Percentiles rank a stretch among this genome's conserved stretches.
Conservation (phyloP, 2,113 vertebrate species). For the Zapus hudsonius region DNA sequence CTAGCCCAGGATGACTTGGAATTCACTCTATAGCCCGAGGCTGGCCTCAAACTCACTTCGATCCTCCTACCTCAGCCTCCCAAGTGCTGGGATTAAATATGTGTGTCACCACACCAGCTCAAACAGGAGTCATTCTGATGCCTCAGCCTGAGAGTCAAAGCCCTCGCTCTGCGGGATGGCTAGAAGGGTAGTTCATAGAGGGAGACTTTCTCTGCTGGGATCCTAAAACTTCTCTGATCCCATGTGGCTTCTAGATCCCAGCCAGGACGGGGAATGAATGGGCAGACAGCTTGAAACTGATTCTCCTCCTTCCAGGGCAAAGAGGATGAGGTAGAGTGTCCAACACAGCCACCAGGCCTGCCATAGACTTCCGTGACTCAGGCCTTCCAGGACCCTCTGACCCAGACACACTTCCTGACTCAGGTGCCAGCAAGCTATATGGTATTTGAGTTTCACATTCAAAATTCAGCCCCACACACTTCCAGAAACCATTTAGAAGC, state of each 20-base stretch:
- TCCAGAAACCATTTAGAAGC: constrained; percentile 39
- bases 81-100: too few species aligned
- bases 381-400: neutral
- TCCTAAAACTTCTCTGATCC: neutral
- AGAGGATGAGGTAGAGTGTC: neutral
- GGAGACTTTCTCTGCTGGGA: neutral
- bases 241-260: neutral
- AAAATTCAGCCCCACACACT: neutral
- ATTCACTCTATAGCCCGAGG: too few species aligned
- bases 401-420: neutral
- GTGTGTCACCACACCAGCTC: neutral
- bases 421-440: neutral
- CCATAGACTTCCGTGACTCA: neutral
- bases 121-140: neutral
- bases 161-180: neutral
- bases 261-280: neutral
- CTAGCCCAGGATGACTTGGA: too few species aligned
- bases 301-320: neutral
- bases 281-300: neutral
- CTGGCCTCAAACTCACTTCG: too few species aligned
- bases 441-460: constrained; percentile 26
- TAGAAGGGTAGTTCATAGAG: neutral
- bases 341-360: neutral
- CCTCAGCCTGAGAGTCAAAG: neutral
- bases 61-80: too few species aligned